phyloP scores from a whole-genome alignment of 2,113 vertebrate species.

The Gopherus evgoodei region DNA sequence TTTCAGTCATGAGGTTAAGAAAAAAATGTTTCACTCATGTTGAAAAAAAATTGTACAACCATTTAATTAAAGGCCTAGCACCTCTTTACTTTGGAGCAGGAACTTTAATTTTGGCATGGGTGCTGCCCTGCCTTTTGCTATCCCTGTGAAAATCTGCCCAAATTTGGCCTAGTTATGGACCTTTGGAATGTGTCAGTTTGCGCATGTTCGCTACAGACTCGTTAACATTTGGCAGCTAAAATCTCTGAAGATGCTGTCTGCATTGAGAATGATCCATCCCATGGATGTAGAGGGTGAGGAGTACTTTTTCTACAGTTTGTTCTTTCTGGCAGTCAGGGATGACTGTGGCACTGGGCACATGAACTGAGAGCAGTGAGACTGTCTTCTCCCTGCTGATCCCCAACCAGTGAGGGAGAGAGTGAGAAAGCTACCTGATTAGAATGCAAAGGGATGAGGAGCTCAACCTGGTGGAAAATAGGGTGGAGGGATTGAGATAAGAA shows the following conservation, averaged over 20 bases:
- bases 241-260: neutral
- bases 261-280: neutral
- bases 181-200: slow-evolving; percentile 2
- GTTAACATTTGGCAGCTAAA: slow-evolving; percentile 17
- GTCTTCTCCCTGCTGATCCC: neutral
- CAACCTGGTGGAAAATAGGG: neutral
- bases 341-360: neutral
- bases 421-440: neutral
- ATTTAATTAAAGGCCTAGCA: neutral
- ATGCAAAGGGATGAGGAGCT: neutral
- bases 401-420: neutral
- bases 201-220: neutral
- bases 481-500: neutral
- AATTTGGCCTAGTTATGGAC: neutral
- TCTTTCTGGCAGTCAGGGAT: neutral
- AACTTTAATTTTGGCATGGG: neutral
- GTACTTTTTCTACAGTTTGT: slow-evolving; percentile 17
- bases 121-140: neutral
- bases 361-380: neutral
- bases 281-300: neutral
- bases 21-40: neutral
- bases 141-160: neutral
- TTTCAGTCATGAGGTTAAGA: neutral
- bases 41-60: neutral
- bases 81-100: neutral